A percentile compares a stretch with the other conserved stretches of the same genome.
These are phyloP conservation scores for Sclerurus mexicanus DNA, from an alignment of 2,113 vertebrate species.

Conservation along the genomic window DNA sequence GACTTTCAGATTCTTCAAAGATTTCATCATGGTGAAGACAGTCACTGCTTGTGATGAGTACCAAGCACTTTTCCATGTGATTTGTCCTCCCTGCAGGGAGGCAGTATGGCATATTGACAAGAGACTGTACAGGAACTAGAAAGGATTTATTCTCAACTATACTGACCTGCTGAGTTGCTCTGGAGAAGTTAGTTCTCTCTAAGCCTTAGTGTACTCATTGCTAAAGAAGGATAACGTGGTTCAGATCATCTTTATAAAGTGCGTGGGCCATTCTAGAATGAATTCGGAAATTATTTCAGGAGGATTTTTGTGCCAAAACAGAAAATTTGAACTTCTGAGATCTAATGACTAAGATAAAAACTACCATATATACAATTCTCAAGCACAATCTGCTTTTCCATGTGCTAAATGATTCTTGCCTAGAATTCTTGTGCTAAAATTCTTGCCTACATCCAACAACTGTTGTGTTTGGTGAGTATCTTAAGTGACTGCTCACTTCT, in stretches of 20 bases:
- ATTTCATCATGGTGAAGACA: neutral
- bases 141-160: neutral
- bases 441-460: neutral
- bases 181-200: neutral
- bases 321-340: neutral
- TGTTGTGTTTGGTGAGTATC: neutral
- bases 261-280: slow-evolving; percentile 2
- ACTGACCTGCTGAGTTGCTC: neutral
- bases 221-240: neutral
- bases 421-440: neutral
- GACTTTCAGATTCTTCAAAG: neutral
- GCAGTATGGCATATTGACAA: neutral
- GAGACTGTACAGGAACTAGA: neutral
- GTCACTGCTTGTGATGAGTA: slow-evolving; percentile 3
- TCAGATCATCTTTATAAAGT: slow-evolving; percentile 39
- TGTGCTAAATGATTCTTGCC: neutral
- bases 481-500: neutral
- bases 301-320: slow-evolving; percentile 8
- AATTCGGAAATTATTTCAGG: neutral
- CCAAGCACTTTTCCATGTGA: slow-evolving; percentile 45
- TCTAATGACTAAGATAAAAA: neutral
- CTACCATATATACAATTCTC: neutral
- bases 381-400: neutral
- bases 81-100: neutral
- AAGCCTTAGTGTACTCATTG: neutral